Evolutionary conservation across 53 echinoderm and acorn worm species (phyloP), one percentile per base, ranked within the genome.

Genomic region (Astropecten irregularis): DNA sequence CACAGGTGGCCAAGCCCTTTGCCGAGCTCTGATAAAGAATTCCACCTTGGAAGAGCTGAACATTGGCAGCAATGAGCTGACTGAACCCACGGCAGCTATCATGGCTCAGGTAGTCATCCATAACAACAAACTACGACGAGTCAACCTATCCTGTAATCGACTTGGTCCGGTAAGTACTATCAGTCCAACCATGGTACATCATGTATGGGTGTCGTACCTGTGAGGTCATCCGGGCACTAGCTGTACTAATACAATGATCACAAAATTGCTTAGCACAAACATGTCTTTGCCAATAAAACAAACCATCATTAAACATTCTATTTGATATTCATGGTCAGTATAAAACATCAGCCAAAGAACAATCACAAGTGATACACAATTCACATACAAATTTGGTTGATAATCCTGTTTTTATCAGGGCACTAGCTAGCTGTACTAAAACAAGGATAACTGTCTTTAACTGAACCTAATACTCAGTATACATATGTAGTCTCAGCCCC

Each of bases 1-100:
- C n/a, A 1, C 37, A 99, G 99, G 99, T 90, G 99, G 99, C 31
- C 99, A 99, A 52, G 88, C 94, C 15, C 55, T 99, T 0, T 94
- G 94, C 68, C 83, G 90, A 6, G 86, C 94, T 38, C 86, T 99
- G 49, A 82, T 92, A 53, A 92, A 99, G 84, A 99, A 99, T 67
- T 22, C 79, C 33, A 99, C 99, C 28, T 40, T 99, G 32, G 92
- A 95, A 58, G 81, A 88, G 26, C 49, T 99, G 53, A 92, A 90
- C 55, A 84, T 99, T 1, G 92, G 95, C 18, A 92, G 99, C 54
- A 99, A 99, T 57, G 92, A 99, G 25, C 56, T 99, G 88, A 99
- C 92, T 67, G 99, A 99, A 59, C 99, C 99, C 8, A 99, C 99
- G 1, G 99, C 99, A 21, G 99, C 99, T 32, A 82, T 95, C 18